Conservation (phyloP, 2,113 vertebrate species). For the Bubo blakistoni region DNA sequence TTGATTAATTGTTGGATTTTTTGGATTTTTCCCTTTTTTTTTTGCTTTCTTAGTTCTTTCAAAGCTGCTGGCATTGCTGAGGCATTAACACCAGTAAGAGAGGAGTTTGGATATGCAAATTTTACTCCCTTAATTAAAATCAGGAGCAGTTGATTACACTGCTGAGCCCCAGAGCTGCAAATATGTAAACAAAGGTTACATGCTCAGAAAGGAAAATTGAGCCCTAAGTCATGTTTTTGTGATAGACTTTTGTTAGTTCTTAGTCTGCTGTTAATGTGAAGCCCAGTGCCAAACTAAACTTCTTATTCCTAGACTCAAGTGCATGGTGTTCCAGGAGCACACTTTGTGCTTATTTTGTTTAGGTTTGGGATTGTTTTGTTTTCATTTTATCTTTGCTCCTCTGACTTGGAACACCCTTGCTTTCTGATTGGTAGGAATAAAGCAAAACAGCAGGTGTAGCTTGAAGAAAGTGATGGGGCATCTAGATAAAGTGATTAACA, state of each 20-base stretch:
- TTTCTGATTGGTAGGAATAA: background rate
- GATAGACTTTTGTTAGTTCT: background rate
- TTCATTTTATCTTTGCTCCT: background rate
- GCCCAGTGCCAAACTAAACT: background rate
- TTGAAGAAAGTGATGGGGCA: background rate
- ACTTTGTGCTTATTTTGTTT: background rate
- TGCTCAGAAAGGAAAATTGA: constrained; percentile 18
- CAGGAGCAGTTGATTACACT: constrained; percentile 27
- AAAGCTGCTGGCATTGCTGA: background rate
- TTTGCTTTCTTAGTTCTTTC: background rate
- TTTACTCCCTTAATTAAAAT: constrained; percentile 51
- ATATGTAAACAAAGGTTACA: constrained; percentile 41
- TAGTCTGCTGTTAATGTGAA: background rate
- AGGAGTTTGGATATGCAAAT: constrained; percentile 22
- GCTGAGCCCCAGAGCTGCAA: constrained; percentile 19
- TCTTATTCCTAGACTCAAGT: background rate
- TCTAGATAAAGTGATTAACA: background rate
- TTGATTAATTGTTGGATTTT: background rate
- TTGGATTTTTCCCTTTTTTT: background rate
- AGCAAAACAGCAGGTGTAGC: background rate
- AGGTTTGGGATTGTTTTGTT: background rate
- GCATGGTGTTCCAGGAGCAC: background rate
- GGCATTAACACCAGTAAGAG: background rate
- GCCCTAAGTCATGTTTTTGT: background rate
- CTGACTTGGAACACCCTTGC: background rate